Evolutionary conservation across 2,888 invertebrate species (phyloP).

Genomic region (Andrena chrysosceles): DNA sequence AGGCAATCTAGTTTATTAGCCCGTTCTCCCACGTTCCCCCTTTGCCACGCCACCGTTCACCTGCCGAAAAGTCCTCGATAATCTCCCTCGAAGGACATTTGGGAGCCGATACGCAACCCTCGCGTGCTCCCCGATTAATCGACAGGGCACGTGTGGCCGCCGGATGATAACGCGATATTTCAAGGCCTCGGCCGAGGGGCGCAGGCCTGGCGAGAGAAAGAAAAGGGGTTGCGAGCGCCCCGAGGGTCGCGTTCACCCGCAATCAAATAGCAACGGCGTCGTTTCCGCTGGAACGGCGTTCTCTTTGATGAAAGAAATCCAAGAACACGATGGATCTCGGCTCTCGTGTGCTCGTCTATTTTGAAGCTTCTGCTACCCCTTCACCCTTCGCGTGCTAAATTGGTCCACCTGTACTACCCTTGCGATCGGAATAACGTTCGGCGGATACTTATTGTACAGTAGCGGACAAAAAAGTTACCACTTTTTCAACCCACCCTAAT

Average conservation of each 20-base stretch:
- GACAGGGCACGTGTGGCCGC: slow-evolving; percentile 27
- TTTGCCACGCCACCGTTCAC: neutral
- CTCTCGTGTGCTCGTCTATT: neutral
- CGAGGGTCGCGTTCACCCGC: slow-evolving; percentile 28
- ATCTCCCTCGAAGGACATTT: slow-evolving; percentile 6
- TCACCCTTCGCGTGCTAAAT: neutral
- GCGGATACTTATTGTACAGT: too few species aligned
- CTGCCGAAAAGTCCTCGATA: neutral
- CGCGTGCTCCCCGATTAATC: slow-evolving; percentile 40
- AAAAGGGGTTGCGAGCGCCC: slow-evolving; percentile 28
- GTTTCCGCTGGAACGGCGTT: slow-evolving; percentile 25
- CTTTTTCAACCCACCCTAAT: too few species aligned
- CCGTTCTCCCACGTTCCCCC: neutral
- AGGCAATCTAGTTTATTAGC: neutral
- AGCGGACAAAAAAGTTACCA: too few species aligned
- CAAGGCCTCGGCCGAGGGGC: neutral
- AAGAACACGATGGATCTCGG: neutral
- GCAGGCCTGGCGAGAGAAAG: neutral
- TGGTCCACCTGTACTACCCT: too few species aligned
- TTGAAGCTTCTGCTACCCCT: neutral
- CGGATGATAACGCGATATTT: slow-evolving; percentile 28
- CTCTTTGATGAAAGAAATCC: neutral
- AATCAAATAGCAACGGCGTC: slow-evolving; percentile 31
- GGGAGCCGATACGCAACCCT: slow-evolving; percentile 8
- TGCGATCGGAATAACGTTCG: too few species aligned